Conservation (phyloP, 2,113 vertebrate genomes). For the Corythoichthys haematopterus region DNA sequence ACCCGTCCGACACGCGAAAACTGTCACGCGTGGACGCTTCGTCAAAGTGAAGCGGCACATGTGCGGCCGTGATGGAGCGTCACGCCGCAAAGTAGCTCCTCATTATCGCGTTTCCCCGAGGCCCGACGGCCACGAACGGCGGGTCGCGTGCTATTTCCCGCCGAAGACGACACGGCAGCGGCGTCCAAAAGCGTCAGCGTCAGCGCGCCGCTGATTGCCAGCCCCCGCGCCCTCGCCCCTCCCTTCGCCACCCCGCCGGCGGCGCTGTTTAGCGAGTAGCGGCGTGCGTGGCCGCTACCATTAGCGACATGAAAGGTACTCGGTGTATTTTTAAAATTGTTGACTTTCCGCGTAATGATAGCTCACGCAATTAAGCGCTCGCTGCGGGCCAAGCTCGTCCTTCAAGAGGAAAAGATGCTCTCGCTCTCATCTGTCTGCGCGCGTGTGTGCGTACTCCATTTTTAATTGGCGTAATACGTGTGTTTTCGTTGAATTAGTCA, state of each 20-base stretch:
- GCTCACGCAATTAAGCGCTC: slow-evolving; percentile 9
- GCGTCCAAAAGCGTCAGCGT: slow-evolving; percentile 3
- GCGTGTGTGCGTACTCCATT: not conserved
- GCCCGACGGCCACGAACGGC: not conserved
- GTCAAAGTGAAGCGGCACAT: slow-evolving; percentile 2
- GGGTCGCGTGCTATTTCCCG: slow-evolving; percentile 3
- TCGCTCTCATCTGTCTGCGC: not conserved
- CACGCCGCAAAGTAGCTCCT: slow-evolving; percentile 7
- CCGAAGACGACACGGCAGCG: slow-evolving; percentile 7
- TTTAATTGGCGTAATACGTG: slow-evolving; percentile 11
- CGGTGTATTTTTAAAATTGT: slow-evolving; percentile 12
- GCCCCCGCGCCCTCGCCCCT: not conserved
- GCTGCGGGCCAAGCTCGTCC: slow-evolving; percentile 2
- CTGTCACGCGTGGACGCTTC: not conserved
- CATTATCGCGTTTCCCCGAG: slow-evolving; percentile 4
- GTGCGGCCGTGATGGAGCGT: slow-evolving; percentile 5
- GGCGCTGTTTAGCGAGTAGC: slow-evolving; percentile 8
- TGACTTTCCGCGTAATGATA: slow-evolving; percentile 12
- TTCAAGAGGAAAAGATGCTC: slow-evolving; percentile 7
- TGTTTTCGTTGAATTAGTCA: slow-evolving; percentile 13
- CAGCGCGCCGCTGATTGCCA: slow-evolving; percentile 1
- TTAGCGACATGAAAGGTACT: slow-evolving; percentile 12
- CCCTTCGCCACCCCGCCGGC: not conserved
- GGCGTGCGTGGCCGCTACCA: not conserved
- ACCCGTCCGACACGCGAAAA: no score